Percentiles rank a stretch among this genome's conserved stretches.
Conservation (phyloP, 1,140 invertebrate species). For the Drosophila busckii region DNA sequence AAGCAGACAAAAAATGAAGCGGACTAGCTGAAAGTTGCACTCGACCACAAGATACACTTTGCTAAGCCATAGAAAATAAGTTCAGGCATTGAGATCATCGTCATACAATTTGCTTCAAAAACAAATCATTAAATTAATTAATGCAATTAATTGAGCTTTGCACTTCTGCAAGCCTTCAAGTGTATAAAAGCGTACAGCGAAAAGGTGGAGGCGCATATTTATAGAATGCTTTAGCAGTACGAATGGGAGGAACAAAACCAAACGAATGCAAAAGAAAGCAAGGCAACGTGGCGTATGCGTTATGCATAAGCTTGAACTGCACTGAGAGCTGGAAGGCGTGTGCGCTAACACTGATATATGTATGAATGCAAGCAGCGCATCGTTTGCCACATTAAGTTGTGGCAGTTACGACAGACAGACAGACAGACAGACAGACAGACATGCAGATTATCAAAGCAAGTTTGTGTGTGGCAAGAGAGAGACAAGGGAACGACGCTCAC, state of each 20-base stretch:
- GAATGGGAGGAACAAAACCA: conserved; percentile 7
- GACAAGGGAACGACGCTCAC: conserved; percentile 28
- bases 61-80: no score
- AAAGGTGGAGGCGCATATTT: conserved; percentile 71
- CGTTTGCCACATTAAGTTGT: conserved; percentile 36
- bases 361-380: conserved; percentile 31
- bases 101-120: no score
- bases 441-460: conserved; percentile 14
- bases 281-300: conserved; percentile 48
- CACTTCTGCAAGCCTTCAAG: no score
- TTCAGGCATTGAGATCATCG: no score
- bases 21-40: background rate
- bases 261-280: conserved; percentile 1
- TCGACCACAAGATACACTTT: no score
- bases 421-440: conserved; percentile 6
- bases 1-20: conserved; percentile 33
- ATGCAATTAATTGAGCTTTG: no score
- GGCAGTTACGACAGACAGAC: conserved; percentile 19
- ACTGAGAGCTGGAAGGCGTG: background rate
- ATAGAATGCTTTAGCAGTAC: conserved; percentile 49
- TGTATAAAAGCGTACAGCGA: conserved; percentile 40
- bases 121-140: no score
- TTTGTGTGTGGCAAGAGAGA: conserved; percentile 11
- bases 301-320: conserved; percentile 32
- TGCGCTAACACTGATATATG: conserved; percentile 10